A percentile compares a stretch with the other conserved stretches of the same genome.
Conservation (phyloP, 2,888 invertebrate genomes). For the Neoitamus cyanurus region DNA sequence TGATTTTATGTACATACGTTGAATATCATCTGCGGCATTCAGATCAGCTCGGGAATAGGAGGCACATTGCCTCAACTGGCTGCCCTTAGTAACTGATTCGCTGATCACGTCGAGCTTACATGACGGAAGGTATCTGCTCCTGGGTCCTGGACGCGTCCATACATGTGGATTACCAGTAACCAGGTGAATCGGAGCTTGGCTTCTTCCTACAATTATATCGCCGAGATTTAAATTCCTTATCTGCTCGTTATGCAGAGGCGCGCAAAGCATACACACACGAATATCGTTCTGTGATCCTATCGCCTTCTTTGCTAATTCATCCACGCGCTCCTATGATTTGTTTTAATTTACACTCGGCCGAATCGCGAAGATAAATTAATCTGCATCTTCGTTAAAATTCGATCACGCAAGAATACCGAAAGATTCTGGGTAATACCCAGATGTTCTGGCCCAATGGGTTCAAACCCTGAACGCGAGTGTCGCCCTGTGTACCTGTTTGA, state of each 20-base stretch:
- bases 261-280: background rate
- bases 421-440: background rate
- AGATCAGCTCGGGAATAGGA: background rate
- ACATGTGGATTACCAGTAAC: background rate
- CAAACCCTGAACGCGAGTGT: background rate
- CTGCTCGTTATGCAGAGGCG: background rate
- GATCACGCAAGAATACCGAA: background rate
- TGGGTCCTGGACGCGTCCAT: background rate
- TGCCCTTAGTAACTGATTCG: background rate
- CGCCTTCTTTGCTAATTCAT: background rate
- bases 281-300: background rate
- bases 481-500: background rate
- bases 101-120: background rate
- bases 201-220: background rate
- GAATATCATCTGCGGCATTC: background rate
- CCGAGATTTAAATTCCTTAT: background rate
- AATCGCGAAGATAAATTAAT: background rate
- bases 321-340: background rate
- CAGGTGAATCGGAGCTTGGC: background rate
- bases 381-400: background rate
- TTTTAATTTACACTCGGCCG: background rate
- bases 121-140: background rate
- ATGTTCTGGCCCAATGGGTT: background rate
- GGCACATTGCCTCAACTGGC: background rate
- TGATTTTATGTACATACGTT: background rate